Evolutionary conservation across 2,797 vertebrate species (phyloP), one percentile per base, ranked within the genome.

Genomic region (Pseudotriccus pelzelni): DNA sequence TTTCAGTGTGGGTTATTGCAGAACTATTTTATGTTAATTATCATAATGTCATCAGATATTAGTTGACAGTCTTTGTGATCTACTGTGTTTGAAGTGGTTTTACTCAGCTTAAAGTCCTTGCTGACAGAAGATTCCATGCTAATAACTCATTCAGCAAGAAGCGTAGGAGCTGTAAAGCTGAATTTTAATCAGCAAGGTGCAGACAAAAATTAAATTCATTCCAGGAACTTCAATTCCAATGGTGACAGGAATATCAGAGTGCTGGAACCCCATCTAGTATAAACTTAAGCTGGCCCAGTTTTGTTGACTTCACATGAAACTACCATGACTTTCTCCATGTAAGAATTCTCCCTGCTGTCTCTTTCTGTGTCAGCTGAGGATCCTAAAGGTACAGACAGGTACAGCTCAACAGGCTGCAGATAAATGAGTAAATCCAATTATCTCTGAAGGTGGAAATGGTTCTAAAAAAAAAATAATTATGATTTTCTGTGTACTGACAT

Each of bases 61-160:
- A 95, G 95, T 95, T 92, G 77, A 60, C 88, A 91, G 63, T 60
- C 70, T 52, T 67, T 97, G 66, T 95, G 96, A 97, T 95, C 85
- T 76, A 41, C 77, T 90, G 60, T 82, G 77, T 96, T 97, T 96
- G 96, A 97, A 97, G 96, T 97, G 96, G 94, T 92, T 96, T 96
- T 79, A 74, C 87, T 81, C 32, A 91, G 76, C 20, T 75, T 87
- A 12, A 91, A 92, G 94, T 93, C 94, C 87, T 76, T 87, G 53
- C 87, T 93, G 73, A 86, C 73, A 93, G 50, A 17, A 75, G 63
- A 90, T 91, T 66, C 70, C 94, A 77, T 63, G 32, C 72, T 74
- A 94, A 86, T 86, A 92, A 76, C 52, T 70, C 32, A 11, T 93
- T 84, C 46, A 87, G 47, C 49, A 50, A 75, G 41, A 85, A 87